phyloP scores from a whole-genome alignment of 2,113 vertebrate species.

The Sebastes schlegelii region DNA sequence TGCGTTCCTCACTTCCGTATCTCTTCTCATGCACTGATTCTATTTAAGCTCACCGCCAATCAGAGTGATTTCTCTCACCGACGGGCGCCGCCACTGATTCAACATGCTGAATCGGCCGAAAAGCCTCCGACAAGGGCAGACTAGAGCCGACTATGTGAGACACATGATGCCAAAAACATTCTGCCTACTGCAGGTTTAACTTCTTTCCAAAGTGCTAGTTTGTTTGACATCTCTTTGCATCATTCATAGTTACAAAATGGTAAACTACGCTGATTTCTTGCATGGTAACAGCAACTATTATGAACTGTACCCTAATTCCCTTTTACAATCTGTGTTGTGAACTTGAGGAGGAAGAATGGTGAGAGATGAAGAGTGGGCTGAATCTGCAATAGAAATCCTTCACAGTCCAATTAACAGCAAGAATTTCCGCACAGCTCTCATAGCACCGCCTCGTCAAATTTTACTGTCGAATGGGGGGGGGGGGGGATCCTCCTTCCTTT shows the following conservation, averaged over 20 bases:
- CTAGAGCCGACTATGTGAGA: too few species aligned
- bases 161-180: too few species aligned
- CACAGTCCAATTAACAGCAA: conserved; percentile 72
- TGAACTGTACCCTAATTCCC: conserved; percentile 21
- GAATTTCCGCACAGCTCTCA: conserved; percentile 51
- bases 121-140: too few species aligned
- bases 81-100: too few species aligned
- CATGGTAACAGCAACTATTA: not conserved
- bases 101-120: too few species aligned
- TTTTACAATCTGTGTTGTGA: conserved; percentile 28
- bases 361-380: conserved; percentile 35
- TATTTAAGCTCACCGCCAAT: too few species aligned
- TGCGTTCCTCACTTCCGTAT: too few species aligned
- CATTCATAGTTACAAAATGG: not conserved
- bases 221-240: not conserved
- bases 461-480: conserved; percentile 24
- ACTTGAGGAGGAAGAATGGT: conserved; percentile 14
- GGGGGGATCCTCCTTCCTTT: conserved; percentile 28
- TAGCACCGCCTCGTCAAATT: conserved; percentile 37
- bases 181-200: too few species aligned
- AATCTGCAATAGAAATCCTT: conserved; percentile 60
- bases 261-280: not conserved
- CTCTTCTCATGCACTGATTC: too few species aligned
- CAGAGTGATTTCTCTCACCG: too few species aligned
- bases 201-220: too few species aligned